A percentile compares a stretch with the other conserved stretches of the same genome.
These are phyloP conservation scores for Corythaeola cristata DNA, from an alignment of 2,113 vertebrate genomes.

Conservation along the genomic window DNA sequence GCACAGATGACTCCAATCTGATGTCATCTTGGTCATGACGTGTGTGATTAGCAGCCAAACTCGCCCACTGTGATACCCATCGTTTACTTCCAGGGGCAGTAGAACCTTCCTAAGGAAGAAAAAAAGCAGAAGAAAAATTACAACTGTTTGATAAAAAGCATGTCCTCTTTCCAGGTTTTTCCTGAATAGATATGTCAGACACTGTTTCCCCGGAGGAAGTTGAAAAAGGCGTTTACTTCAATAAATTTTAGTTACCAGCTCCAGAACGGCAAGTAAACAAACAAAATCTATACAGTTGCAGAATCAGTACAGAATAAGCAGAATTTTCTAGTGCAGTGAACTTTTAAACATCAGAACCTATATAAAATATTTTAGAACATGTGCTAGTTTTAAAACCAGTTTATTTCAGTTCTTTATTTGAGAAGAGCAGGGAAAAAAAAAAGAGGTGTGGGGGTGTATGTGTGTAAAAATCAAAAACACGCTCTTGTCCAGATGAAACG, in stretches of 20 bases:
- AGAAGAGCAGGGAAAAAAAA: background rate
- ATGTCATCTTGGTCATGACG: conserved; percentile 89
- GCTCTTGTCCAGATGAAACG: background rate
- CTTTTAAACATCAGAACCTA: background rate
- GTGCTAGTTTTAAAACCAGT: background rate
- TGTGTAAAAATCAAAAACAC: background rate
- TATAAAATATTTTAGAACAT: background rate
- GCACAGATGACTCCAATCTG: conserved; percentile 79
- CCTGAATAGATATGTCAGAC: background rate
- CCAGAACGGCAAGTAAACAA: background rate
- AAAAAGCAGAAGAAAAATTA: background rate
- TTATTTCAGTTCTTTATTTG: background rate
- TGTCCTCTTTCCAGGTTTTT: background rate
- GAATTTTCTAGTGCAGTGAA: background rate
- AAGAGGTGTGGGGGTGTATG: too few relatives aligned
- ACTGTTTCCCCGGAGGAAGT: background rate
- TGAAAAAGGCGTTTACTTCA: background rate
- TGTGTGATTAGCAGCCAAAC: conserved; percentile 92
- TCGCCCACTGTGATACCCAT: conserved; percentile 98
- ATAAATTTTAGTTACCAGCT: background rate
- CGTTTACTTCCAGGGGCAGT: conserved; percentile 84
- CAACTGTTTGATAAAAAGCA: background rate
- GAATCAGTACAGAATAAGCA: background rate
- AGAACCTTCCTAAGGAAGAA: conserved; percentile 73
- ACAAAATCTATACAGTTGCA: background rate